Base-by-base conservation (phyloP, 2,888 invertebrate genomes). In the Anarsia innoxiella region DNA sequence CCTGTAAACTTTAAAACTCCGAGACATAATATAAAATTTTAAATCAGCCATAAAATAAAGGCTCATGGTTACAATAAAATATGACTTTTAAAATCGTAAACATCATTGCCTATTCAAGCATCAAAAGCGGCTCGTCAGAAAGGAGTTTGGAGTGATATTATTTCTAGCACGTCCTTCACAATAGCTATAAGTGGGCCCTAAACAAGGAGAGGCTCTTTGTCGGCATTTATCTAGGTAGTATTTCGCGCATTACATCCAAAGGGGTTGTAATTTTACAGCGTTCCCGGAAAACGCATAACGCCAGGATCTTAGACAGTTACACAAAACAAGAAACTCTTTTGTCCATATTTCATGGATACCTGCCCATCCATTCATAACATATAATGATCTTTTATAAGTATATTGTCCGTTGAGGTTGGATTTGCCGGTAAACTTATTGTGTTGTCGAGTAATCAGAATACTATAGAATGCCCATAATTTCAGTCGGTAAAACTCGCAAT, bases 1-100 rank as follows among this genome's bases (percentile, higher is more conserved):
- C 36, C 50, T 41, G 31, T 46, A 55, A 51, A 55, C 45, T 46
- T 48, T 48, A 37, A 61, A 50, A 59, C 42, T 46, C 53, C 49
- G 46, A 57, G 54, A 58, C 48, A 47, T 44, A 54, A 47, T 53
- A 62, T 66, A 59, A 66, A 64, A 50, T 40, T 49, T 53, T 59
- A 64, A 68, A 73, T 66, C 50, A 49, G 45, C 60, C 68, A 66
- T 82, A 73, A 83, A 80, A 71, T 72, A 57, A 57, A 55, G 60
- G 56, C 51, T 48, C 4, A 47, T 45, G 43, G 49, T 50, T 44
- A 55, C 56, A 65, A 66, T 74, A 73, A 77, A 75, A 70, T 75
- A 73, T 76, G 63, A 71, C 65, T 73, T 68, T 70, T 59, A 52
- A 63, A 73, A 70, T 67, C 58, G 64, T 65, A 60, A 63, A 64